A percentile compares a stretch with the other conserved stretches of the same genome.
phyloP scores from a whole-genome alignment of 2,797 vertebrate species.

The Eulemur mongoz region DNA sequence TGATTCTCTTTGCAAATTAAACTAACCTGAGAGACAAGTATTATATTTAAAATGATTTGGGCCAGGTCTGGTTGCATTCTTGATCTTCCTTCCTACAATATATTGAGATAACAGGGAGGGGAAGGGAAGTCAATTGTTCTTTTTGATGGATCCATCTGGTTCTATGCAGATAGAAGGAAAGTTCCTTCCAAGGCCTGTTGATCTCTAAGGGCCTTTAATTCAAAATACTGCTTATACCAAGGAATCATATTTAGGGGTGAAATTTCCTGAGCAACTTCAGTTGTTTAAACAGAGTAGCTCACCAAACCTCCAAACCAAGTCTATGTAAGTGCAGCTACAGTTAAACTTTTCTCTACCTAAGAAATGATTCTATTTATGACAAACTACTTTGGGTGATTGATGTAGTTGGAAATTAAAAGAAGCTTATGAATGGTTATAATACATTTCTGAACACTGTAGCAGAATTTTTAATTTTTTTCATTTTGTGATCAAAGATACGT shows the following conservation, averaged over 20 bases:
- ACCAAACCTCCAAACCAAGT: not conserved
- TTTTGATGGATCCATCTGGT: not conserved
- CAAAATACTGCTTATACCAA: not conserved
- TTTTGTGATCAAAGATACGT: not conserved
- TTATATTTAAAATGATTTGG: not conserved
- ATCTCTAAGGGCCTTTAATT: not conserved
- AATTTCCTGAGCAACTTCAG: not conserved
- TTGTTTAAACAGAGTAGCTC: not conserved
- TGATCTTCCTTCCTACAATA: not conserved
- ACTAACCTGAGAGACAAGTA: not conserved
- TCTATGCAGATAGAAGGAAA: not conserved
- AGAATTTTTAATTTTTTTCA: not conserved
- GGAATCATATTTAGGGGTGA: not conserved
- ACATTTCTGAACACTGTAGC: not conserved
- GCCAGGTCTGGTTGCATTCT: not conserved
- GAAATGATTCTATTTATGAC: not conserved
- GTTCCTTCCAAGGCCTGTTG: not conserved
- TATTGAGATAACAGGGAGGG: not conserved
- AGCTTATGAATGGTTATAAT: not conserved
- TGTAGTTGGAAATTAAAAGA: not conserved
- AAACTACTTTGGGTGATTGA: not conserved
- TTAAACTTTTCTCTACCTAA: not conserved
- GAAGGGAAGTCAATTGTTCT: not conserved
- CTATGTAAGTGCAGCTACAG: not conserved
- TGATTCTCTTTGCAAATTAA: not conserved